Percentiles rank a stretch among this genome's conserved stretches.
These are phyloP conservation scores for Taphrorychus bicolor DNA, from an alignment of 2,888 invertebrate genomes.

Conservation along the genomic window DNA sequence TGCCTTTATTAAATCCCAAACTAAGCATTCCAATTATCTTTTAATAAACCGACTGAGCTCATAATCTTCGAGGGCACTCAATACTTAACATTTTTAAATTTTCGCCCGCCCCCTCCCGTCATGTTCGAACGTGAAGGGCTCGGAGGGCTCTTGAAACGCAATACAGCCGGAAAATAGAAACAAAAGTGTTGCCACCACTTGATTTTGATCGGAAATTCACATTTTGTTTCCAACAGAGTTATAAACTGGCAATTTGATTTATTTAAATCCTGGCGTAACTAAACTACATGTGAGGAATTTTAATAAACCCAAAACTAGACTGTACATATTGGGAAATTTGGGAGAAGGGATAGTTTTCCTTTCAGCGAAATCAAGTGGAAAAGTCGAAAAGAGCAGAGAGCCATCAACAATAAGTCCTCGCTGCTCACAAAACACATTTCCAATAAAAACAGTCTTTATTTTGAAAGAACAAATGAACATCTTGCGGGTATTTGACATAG, in stretches of 20 bases:
- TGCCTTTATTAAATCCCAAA: conserved; percentile 25
- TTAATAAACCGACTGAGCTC: conserved; percentile 24
- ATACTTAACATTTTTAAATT: conserved; percentile 50
- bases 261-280: too few species aligned
- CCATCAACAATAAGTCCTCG: not conserved
- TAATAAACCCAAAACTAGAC: too few species aligned
- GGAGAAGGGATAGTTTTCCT: too few species aligned
- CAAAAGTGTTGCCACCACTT: conserved; percentile 47
- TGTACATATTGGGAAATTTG: too few species aligned
- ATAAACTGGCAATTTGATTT: too few species aligned
- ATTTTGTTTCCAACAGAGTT: too few species aligned
- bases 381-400: not conserved
- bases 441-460: conserved; percentile 27
- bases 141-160: conserved; percentile 47
- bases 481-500: conserved; percentile 32
- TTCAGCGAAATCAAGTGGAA: not conserved
- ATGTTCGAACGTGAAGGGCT: conserved; percentile 44
- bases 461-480: conserved; percentile 39
- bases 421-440: conserved; percentile 13
- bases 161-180: conserved; percentile 52
- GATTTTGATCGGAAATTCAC: conserved; percentile 10
- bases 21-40: conserved; percentile 30
- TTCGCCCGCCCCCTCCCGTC: conserved; percentile 45
- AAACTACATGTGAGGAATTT: too few species aligned
- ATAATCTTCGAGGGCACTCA: conserved; percentile 45